phyloP scores from a whole-genome alignment of 2,113 vertebrate species.

The Motacilla tschutschensis region DNA sequence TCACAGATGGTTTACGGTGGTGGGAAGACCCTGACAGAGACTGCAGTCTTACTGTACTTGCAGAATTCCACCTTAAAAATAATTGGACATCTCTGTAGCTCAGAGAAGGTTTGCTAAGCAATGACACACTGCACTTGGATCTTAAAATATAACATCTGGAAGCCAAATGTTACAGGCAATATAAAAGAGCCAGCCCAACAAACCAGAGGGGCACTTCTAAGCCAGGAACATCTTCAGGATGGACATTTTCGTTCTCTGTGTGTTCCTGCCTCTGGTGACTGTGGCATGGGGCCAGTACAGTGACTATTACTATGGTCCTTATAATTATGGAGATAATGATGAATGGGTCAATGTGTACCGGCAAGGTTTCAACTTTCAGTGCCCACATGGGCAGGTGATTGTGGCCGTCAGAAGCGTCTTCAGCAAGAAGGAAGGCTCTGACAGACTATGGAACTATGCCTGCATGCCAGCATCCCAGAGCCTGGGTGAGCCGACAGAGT shows the following conservation, averaged over 20 bases:
- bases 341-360: conserved; percentile 88
- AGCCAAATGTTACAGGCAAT: conserved; percentile 76
- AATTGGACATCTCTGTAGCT: conserved; percentile 18
- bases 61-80: conserved; percentile 79
- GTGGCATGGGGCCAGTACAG: conserved; percentile 72
- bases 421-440: conserved; percentile 86
- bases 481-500: conserved; percentile 89
- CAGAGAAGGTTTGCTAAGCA: conserved; percentile 63
- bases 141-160: conserved; percentile 87
- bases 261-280: conserved; percentile 71
- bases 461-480: conserved; percentile 86
- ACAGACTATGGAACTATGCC: conserved; percentile 92
- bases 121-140: conserved; percentile 85
- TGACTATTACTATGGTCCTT: conserved; percentile 68
- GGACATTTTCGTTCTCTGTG: conserved; percentile 72
- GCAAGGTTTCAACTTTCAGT: conserved; percentile 96
- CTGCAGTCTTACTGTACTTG: neutral
- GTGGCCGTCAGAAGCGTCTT: conserved; percentile 91
- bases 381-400: conserved; percentile 88
- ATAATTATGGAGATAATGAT: conserved; percentile 81
- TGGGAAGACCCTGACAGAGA: neutral
- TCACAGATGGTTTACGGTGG: neutral
- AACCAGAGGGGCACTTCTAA: conserved; percentile 34
- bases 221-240: conserved; percentile 71
- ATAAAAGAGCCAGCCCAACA: conserved; percentile 75